Base-by-base conservation (phyloP, 2,888 invertebrate species). In the Drosophila lacicola region DNA sequence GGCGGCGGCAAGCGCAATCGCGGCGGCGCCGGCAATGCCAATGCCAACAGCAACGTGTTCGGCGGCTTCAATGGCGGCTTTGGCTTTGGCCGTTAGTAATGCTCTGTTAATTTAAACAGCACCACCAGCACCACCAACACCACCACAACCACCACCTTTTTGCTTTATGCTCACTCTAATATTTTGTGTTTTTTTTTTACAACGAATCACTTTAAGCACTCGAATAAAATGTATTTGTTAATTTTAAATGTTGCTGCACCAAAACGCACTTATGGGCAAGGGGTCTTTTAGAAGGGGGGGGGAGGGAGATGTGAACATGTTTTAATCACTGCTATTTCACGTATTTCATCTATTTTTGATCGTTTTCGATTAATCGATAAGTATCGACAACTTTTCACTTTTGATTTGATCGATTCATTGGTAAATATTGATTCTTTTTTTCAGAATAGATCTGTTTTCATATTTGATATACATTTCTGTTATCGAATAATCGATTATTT, bases 71-170 rank as follows among this genome's bases (percentile, higher is more conserved):
- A 47, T 44, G 42, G 44, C n/a, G 41, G 45, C 56, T 70, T 70
- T 34, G 69, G 66, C 47, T 82, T 49, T n/a, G 70, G 86, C 42
- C 78, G 88, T 75, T 88, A 88, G 73, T 81, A 42, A 11, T 29
- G n/a, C 13, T 39, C 5, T 55, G 8, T 19, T 10, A 29, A 10
- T n/a, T 17, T 14, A 3, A 34, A 36, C 62, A 25, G 45, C 51
- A 29, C 55, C 68, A 42, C 14, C 46, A n/a, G 10, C 41, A 46
- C 29, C n/a, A 14, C 57, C 47, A 37, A 6, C 29, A 53, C 57
- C 47, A 37, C 9, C 29, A 53, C 25, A 11, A 6, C 17, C n/a
- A 51, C 19, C 19, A 45, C 14, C 49, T 36, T 36, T 29, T 47
- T 49, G 42, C 19, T 56, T n/a, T 10, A 29, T 50, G 54, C 21